These are phyloP conservation scores for Aramus guarauna DNA, from an alignment of 2,113 vertebrate species.

Conservation along the genomic window DNA sequence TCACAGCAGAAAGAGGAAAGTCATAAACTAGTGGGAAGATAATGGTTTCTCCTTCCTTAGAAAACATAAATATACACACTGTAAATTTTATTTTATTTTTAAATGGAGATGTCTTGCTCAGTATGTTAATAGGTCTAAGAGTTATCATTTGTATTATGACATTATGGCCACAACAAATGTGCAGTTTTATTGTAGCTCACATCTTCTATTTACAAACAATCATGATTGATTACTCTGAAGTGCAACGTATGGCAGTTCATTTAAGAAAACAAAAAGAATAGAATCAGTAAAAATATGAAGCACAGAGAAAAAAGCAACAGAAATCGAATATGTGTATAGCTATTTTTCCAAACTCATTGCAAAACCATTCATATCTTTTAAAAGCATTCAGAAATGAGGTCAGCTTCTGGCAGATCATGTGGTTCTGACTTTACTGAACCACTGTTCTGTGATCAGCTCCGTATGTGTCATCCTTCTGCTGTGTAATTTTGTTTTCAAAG, in stretches of 20 bases:
- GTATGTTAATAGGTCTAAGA: neutral
- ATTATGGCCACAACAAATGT: neutral
- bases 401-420: constrained; percentile 74
- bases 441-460: constrained; percentile 72
- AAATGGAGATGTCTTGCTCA: neutral
- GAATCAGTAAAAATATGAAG: neutral
- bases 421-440: constrained; percentile 64
- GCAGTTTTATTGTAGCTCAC: neutral
- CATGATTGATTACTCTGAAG: neutral
- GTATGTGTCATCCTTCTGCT: constrained; percentile 76
- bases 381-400: constrained; percentile 74
- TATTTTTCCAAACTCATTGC: neutral
- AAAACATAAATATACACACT: neutral
- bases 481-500: constrained; percentile 54
- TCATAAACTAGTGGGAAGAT: neutral
- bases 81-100: neutral
- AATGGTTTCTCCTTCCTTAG: neutral
- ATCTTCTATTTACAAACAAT: neutral
- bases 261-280: neutral
- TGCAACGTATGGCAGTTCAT: neutral
- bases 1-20: neutral
- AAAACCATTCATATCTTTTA: constrained; percentile 40
- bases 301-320: neutral
- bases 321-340: neutral
- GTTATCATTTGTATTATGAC: neutral